These are phyloP conservation scores for Salvelinus namaycush DNA, from an alignment of 2,113 vertebrate genomes.

Conservation along the genomic window DNA sequence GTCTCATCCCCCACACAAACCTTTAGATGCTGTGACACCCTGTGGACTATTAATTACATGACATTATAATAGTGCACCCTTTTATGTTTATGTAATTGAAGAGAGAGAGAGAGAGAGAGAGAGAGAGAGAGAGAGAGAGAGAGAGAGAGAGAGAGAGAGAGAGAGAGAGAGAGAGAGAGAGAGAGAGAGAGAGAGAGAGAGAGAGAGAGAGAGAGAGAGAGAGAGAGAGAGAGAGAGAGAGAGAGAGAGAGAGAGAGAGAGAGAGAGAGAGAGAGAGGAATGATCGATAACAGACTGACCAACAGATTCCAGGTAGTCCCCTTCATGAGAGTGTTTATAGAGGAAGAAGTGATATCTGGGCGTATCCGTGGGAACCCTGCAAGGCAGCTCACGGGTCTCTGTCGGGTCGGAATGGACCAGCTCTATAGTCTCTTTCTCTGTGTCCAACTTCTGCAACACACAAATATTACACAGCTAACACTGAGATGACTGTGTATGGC, in stretches of 20 bases:
- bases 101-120: neutral
- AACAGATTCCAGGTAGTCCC: constrained; percentile 90
- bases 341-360: constrained; percentile 98
- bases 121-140: neutral
- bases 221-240: too few species aligned
- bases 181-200: too few species aligned
- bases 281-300: constrained; percentile 73
- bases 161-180: neutral
- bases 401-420: constrained; percentile 90
- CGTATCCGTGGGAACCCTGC: constrained; percentile 87
- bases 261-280: neutral
- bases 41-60: neutral
- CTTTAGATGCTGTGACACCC: neutral
- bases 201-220: too few species aligned
- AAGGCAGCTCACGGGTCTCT: constrained; percentile 83
- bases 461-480: constrained; percentile 8
- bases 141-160: neutral
- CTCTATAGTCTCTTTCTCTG: constrained; percentile 90
- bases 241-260: too few species aligned
- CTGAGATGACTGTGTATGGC: neutral
- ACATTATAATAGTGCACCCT: too few species aligned
- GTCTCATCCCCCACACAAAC: too few species aligned
- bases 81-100: too few species aligned
- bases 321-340: constrained; percentile 94
- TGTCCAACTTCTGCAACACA: constrained; percentile 84